Base-by-base conservation (phyloP, 1,140 invertebrate species). In the Drosophila sp. region DNA sequence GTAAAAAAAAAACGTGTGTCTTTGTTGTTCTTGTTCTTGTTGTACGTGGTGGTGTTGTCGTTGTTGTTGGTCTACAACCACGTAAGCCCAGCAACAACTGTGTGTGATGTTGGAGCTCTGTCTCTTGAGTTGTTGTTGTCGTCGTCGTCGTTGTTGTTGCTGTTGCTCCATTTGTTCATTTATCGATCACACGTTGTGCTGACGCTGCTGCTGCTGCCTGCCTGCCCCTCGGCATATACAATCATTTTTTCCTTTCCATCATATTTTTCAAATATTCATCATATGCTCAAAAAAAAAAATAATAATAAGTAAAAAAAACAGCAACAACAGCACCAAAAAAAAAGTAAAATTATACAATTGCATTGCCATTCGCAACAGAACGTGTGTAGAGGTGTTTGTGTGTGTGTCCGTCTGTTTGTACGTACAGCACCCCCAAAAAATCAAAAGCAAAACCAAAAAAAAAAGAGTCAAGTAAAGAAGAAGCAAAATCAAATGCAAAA, bases 321-420 rank as follows among this genome's bases (percentile, higher is more conserved):
- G 17, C 44, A 47, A 1, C 44, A 47, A 8, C 44, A 44, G 17
- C 4, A 44, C 1, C 58, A 63, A 41, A 71, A 77, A 77, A 25
- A 56, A 30, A 60, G 47, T 40, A 66, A 80, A 85, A 84, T 85
- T 87, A 87, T 87, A 87, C 83, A 87, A 87, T 87, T 87, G 83
- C 80, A 86, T 79, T 76, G 57, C 77, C 61, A 50, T 50, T 23
- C 70, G 33, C 61, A 11, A 68, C 58, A 44, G 17, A 64, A 72
- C 76, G 66, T 60, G 63, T 44, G 74, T 41, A 60, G 25, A 50
- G 60, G 35, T 38, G 35, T n/a, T 2, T 67, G 44, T 47, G 7
- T 27, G 44, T 50, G 6, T 50, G 44, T 27, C 23, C 27, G 44
- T 47, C 23, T 47, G 23, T 23, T 17, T n/a, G 40, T 30, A 63